Conservation (phyloP, 2,888 invertebrate species). For the Ichneumon xanthorius region DNA sequence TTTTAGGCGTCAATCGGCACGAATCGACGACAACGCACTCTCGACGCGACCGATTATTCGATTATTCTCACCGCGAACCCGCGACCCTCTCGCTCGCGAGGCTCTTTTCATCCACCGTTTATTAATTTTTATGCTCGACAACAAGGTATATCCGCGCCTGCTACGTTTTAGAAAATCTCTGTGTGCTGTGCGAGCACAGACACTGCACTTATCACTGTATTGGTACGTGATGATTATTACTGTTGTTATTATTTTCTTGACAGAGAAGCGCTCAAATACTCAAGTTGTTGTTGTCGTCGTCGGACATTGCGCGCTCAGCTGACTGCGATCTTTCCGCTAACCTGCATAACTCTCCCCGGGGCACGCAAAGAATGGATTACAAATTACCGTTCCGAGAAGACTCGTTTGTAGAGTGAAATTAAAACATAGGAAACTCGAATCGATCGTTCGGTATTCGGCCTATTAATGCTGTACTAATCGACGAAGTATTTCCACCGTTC, state of each 20-base stretch:
- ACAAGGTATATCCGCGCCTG: not conserved
- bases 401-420: not conserved
- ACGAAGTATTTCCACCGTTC: not conserved
- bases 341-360: not conserved
- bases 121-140: not conserved
- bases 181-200: not conserved
- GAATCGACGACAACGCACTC: not conserved
- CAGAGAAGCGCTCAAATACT: slow-evolving; percentile 22
- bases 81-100: not conserved
- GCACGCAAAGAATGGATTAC: not conserved
- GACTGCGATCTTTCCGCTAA: not conserved
- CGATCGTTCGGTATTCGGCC: not conserved
- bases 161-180: slow-evolving; percentile 33
- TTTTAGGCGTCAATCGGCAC: not conserved
- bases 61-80: not conserved
- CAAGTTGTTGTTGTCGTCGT: slow-evolving; percentile 36
- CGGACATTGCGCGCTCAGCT: slow-evolving; percentile 20
- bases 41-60: not conserved
- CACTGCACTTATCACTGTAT: slow-evolving; percentile 16
- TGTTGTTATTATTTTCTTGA: slow-evolving; percentile 43
- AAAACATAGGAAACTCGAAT: not conserved
- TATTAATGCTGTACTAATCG: not conserved
- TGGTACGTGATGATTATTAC: slow-evolving; percentile 16
- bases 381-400: not conserved
- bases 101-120: not conserved